Conservation (phyloP, 1,140 invertebrate genomes). For the Stratiolaelaps scimitus region DNA sequence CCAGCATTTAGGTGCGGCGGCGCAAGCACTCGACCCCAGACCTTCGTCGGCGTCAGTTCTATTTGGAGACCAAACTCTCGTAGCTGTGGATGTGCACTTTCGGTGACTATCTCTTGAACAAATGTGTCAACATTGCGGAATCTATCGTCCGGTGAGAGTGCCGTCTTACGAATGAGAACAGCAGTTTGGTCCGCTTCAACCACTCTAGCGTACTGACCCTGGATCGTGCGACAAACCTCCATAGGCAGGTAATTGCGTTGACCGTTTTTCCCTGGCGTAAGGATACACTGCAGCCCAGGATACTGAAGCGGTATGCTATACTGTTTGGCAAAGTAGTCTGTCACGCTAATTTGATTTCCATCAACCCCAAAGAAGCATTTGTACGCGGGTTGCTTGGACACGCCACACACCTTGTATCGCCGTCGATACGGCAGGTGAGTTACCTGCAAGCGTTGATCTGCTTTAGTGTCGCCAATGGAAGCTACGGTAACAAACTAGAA, state of each 20-base stretch:
- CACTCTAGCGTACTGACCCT: slow-evolving; percentile 37
- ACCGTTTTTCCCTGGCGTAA: slow-evolving; percentile 34
- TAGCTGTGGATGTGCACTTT: slow-evolving; percentile 25
- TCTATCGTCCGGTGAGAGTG: not conserved
- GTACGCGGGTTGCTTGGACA: slow-evolving; percentile 32
- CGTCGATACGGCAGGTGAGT: slow-evolving; percentile 34
- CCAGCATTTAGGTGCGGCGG: slow-evolving; percentile 2
- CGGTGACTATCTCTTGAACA: slow-evolving; percentile 33
- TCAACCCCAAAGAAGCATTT: slow-evolving; percentile 32
- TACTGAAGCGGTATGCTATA: slow-evolving; percentile 36
- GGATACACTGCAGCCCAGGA: slow-evolving; percentile 39
- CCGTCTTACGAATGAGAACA: slow-evolving; percentile 37
- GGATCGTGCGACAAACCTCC: slow-evolving; percentile 39
- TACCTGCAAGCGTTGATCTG: not conserved
- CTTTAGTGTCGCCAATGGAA: no score
- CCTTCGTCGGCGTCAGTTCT: slow-evolving; percentile 1
- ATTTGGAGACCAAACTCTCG: slow-evolving; percentile 3
- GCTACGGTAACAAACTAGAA: no score
- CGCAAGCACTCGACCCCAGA: not conserved
- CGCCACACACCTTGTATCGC: slow-evolving; percentile 33
- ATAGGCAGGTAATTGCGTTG: slow-evolving; percentile 38
- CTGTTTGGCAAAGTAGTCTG: slow-evolving; percentile 38
- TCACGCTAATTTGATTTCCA: slow-evolving; percentile 35
- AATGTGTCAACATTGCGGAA: slow-evolving; percentile 29
- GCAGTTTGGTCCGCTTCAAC: slow-evolving; percentile 33